Evolutionary conservation across 1,140 invertebrate genomes (phyloP).

Genomic region (Planococcus citri): DNA sequence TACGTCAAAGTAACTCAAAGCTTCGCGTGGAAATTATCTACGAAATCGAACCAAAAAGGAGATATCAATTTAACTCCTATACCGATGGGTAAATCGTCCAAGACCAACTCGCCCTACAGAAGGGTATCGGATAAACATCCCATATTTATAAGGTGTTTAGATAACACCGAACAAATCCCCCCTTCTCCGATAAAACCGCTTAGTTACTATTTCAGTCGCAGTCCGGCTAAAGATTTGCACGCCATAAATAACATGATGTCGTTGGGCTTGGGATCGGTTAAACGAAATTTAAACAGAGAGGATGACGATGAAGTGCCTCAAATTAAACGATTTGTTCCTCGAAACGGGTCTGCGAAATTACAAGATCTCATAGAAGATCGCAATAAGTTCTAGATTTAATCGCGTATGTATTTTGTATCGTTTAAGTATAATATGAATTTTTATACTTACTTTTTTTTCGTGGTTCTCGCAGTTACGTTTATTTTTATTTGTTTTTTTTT

Average conservation of each 20-base stretch:
- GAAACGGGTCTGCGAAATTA: not conserved
- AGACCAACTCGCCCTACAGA: conserved; percentile 48
- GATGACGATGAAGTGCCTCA: not conserved
- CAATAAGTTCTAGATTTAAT: not conserved
- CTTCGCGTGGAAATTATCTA: conserved; percentile 62
- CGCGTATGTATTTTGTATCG: not conserved
- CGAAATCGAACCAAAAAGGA: conserved; percentile 37
- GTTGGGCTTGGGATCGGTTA: not conserved
- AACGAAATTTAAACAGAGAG: not conserved
- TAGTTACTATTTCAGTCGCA: conserved; percentile 75
- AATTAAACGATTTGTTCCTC: not conserved
- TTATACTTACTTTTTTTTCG: too few species aligned
- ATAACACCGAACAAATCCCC: conserved; percentile 37
- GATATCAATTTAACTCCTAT: conserved; percentile 55
- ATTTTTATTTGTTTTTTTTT: too few species aligned
- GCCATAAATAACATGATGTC: conserved; percentile 1
- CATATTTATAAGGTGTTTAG: conserved; percentile 51
- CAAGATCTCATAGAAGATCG: conserved; percentile 2
- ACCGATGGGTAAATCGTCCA: conserved; percentile 49
- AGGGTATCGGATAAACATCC: conserved; percentile 51
- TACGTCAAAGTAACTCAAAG: conserved; percentile 70
- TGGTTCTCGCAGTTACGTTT: too few species aligned
- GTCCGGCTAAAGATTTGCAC: conserved; percentile 40
- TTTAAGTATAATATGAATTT: not conserved
- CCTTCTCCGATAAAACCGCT: conserved; percentile 47